Evolutionary conservation across 2,113 vertebrate genomes (phyloP).

Genomic region (Dissostichus mawsoni): DNA sequence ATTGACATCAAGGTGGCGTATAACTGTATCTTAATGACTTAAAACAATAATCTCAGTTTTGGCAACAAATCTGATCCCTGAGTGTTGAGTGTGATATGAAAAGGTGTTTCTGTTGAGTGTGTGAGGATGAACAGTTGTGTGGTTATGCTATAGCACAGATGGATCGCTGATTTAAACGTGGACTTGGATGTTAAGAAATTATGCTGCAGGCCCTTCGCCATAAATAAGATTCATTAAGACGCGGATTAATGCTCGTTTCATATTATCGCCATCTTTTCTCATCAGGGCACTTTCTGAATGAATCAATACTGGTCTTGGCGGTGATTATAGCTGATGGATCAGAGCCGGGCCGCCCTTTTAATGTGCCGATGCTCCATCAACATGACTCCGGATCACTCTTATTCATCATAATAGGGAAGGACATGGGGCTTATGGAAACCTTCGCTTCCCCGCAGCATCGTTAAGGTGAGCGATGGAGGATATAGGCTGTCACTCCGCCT

Average conservation of each 20-base stretch:
- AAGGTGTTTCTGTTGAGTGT: background rate
- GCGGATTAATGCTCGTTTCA: slow-evolving; percentile 76
- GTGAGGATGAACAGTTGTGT: slow-evolving; percentile 50
- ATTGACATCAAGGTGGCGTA: too few species aligned
- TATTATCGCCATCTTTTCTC: slow-evolving; percentile 75
- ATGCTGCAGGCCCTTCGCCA: slow-evolving; percentile 67
- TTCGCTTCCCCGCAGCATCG: slow-evolving; percentile 65
- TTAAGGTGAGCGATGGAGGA: slow-evolving; percentile 75
- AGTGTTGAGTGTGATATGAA: too few species aligned
- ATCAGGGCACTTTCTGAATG: slow-evolving; percentile 81
- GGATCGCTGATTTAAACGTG: slow-evolving; percentile 57
- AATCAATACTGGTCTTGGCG: slow-evolving; percentile 81
- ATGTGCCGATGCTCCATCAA: slow-evolving; percentile 81
- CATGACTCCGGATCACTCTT: slow-evolving; percentile 76
- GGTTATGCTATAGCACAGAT: slow-evolving; percentile 32
- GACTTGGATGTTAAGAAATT: slow-evolving; percentile 65
- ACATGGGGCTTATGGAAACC: slow-evolving; percentile 75
- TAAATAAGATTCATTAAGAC: slow-evolving; percentile 83
- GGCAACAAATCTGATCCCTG: too few species aligned
- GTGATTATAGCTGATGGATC: slow-evolving; percentile 83
- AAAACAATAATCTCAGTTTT: too few species aligned
- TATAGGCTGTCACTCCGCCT: slow-evolving; percentile 72
- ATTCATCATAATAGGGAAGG: slow-evolving; percentile 80
- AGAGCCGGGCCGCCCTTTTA: slow-evolving; percentile 77
- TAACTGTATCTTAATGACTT: too few species aligned